phyloP scores from a whole-genome alignment of 2,797 vertebrate species.

The Mastacembelus armatus region DNA sequence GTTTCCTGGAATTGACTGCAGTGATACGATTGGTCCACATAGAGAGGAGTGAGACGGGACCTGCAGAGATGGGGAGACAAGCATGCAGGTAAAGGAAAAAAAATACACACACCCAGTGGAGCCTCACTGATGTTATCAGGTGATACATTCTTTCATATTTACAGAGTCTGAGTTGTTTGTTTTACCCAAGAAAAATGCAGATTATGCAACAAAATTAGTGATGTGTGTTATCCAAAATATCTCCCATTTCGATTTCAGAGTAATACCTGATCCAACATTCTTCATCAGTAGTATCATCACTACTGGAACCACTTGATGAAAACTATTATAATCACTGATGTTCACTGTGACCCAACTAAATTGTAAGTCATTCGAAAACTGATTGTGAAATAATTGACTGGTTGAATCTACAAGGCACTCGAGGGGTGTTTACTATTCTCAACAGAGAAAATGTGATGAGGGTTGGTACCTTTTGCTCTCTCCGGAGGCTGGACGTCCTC shows the following conservation, averaged over 20 bases:
- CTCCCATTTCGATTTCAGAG: too few relatives aligned
- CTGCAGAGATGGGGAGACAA: constrained; percentile 71
- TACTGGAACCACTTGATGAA: too few relatives aligned
- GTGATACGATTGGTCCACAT: constrained; percentile 98
- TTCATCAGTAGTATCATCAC: too few relatives aligned
- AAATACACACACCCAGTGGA: neutral
- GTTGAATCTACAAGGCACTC: too few relatives aligned
- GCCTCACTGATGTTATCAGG: neutral
- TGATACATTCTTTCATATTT: neutral
- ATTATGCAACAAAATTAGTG: too few relatives aligned
- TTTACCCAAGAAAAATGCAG: too few relatives aligned
- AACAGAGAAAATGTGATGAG: neutral
- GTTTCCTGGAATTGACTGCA: constrained; percentile 94
- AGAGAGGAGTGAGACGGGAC: constrained; percentile 93
- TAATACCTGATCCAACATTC: too few relatives aligned
- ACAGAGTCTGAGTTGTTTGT: neutral
- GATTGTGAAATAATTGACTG: too few relatives aligned
- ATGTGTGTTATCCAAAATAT: too few relatives aligned
- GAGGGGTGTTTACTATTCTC: neutral
- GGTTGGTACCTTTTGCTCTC: constrained; percentile 90
- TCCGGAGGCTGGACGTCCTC: constrained; percentile 90
- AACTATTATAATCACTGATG: too few relatives aligned
- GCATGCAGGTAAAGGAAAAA: neutral
- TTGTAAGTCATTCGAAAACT: too few relatives aligned
- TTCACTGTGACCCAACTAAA: too few relatives aligned